Evolutionary conservation across 2,797 vertebrate species (phyloP), one percentile per base, ranked within the genome.

Genomic region (Arnoldichthys spilopterus): DNA sequence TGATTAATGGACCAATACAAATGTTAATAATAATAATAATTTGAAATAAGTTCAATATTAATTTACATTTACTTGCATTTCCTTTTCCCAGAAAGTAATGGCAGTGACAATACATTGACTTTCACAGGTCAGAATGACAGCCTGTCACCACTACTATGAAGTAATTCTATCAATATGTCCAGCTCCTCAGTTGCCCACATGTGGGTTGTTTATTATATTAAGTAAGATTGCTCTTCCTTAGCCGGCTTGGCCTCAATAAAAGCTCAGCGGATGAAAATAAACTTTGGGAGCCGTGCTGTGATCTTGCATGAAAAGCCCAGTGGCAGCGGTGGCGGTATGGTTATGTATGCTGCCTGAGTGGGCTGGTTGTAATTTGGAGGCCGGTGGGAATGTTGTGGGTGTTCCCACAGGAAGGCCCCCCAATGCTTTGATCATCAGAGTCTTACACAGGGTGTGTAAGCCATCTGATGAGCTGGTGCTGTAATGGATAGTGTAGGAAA

Each of bases 341-440:
- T 63, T 84, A 81, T 82, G 85, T 74, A 74, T 43, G 66, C 71
- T 82, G 82, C 90, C 80, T 87, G 75, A 74, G 72, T 85, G 85
- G 84, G 47, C 64, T 76, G 85, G 68, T 86, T 70, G 83, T 88
- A 61, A 82, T 82, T 88, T 82, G 74, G 84, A 83, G 66, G 67
- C 66, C 59, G 82, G 86, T 91, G 88, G 87, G 87, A 92, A 90
- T 80, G 84, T 77, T 80, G 76, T 85, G 79, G 74, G 76, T 84
- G 80, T 88, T 87, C 81, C 82, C 84, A 82, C 74, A 79, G 79
- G 84, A 85, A 72, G 73, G 26, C 76, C 85, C 30, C n/a, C 62
- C 79, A 90, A 90, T 86, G 88, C 91, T 91, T 91, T 92, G 88
- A 88, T 88, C 87, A 88, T 86, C 78, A 70, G 77, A 77, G 76